Evolutionary conservation across 2,113 vertebrate species (phyloP).

Genomic region (Silurus asotus): DNA sequence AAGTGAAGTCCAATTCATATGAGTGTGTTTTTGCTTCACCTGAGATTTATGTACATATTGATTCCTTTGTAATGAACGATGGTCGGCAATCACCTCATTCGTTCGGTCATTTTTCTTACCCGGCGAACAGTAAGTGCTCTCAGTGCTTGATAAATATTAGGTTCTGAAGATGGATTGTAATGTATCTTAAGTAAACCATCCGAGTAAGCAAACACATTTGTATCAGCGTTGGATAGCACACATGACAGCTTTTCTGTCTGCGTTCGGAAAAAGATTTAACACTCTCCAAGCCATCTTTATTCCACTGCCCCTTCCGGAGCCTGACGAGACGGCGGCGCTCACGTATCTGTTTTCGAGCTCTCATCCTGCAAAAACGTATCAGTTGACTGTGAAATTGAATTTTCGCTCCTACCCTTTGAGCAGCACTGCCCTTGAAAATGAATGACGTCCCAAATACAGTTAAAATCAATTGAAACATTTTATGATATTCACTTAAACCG

Average conservation of each 20-base stretch:
- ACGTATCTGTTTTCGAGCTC: conserved; percentile 62
- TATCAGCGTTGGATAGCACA: conserved; percentile 14
- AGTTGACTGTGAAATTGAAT: conserved; percentile 80
- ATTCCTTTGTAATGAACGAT: conserved; percentile 20
- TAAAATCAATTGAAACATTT: conserved; percentile 70
- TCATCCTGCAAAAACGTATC: conserved; percentile 74
- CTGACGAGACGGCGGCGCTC: conserved; percentile 56
- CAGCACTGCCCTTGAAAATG: conserved; percentile 67
- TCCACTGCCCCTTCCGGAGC: conserved; percentile 13
- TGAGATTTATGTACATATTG: conserved; percentile 9
- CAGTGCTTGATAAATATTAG: conserved; percentile 37
- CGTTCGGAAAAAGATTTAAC: conserved; percentile 43
- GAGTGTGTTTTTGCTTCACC: neutral
- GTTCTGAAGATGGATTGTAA: conserved; percentile 27
- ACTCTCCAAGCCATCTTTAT: conserved; percentile 34
- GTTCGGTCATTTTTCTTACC: neutral
- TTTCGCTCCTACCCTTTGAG: conserved; percentile 58
- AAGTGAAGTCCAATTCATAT: neutral
- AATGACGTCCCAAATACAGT: conserved; percentile 75
- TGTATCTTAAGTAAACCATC: conserved; percentile 6
- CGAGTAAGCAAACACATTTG: conserved; percentile 12
- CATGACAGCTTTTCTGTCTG: conserved; percentile 1
- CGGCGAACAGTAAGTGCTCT: neutral
- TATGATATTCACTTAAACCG: conserved; percentile 64
- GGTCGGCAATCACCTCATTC: neutral